Percentiles rank a stretch among this genome's conserved stretches.
These are phyloP conservation scores for Chamaetylas fuelleborni DNA, from an alignment of 2,113 vertebrate genomes.

Conservation along the genomic window DNA sequence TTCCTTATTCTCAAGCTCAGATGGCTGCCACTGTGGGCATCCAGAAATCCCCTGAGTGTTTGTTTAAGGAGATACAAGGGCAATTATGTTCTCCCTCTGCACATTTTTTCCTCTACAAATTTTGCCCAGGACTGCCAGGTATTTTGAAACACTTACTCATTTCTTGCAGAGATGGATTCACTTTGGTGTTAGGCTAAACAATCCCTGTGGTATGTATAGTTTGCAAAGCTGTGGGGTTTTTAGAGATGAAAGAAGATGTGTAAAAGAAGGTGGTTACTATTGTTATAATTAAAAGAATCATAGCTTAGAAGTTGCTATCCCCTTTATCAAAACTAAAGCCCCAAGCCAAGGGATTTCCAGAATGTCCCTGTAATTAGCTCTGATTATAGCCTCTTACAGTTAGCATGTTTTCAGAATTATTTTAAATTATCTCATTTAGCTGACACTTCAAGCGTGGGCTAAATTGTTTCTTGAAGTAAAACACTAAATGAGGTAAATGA, in stretches of 20 bases:
- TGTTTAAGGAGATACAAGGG: neutral
- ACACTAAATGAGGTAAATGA: slow-evolving; percentile 13
- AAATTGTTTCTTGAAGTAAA: slow-evolving; percentile 36
- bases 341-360: slow-evolving; percentile 39
- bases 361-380: slow-evolving; percentile 52
- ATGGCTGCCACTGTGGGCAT: neutral
- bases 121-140: neutral
- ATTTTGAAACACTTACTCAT: neutral
- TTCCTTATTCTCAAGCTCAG: neutral
- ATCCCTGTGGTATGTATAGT: neutral
- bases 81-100: neutral
- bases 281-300: slow-evolving; percentile 28
- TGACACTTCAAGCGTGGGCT: neutral
- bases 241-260: neutral
- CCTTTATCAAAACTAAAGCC: slow-evolving; percentile 41
- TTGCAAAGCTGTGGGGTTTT: neutral
- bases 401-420: slow-evolving; percentile 19
- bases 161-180: neutral
- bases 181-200: neutral
- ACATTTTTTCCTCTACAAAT: neutral
- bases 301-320: slow-evolving; percentile 29
- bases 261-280: neutral
- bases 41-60: neutral
- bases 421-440: slow-evolving; percentile 39
- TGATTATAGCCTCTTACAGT: slow-evolving; percentile 43